Evolutionary conservation across 2,113 vertebrate species (phyloP), one percentile per base, ranked within the genome.

Genomic region (Mesembrinibis cayennensis): DNA sequence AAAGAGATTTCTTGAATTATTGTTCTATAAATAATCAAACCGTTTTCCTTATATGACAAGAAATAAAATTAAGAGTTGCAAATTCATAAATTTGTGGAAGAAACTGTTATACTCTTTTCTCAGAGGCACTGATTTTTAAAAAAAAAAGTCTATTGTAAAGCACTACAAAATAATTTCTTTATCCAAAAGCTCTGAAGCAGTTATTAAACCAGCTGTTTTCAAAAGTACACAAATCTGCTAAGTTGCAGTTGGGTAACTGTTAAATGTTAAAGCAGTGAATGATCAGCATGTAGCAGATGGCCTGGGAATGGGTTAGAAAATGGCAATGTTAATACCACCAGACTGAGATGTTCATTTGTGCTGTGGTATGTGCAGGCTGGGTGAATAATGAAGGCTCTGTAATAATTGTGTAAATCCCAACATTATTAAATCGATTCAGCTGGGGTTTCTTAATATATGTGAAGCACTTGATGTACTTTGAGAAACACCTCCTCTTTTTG

Each of bases 361-460:
- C 98, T 97, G 95, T 95, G 97, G 92, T 98, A 98, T 98, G 97
- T 81, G 95, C 97, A 98, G 98, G 85, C 98, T 96, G 97, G 95
- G 97, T 98, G 98, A 98, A 98, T 98, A 99, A 99, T 98, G 98
- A 98, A 98, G 98, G 97, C 97, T 98, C 97, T 97, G 97, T 98
- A 98, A 98, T 99, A 99, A 98, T 98, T 98, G 98, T 98, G 98
- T 98, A 98, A 99, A 98, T 99, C 98, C 98, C 98, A 98, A 98
- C 98, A 98, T 99, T 99, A 99, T 98, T 99, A 98, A 98, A 98
- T 98, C 61, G 93, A 98, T 98, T 98, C 98, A 98, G 97, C 97
- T 98, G 98, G 98, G 98, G 96, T 96, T 98, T 98, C 97, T 98
- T 98, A 98, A 98, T 99, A 98, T 98, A 98, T 98, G 98, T 96